Evolutionary conservation across 2,113 vertebrate species (phyloP), one percentile per base, ranked within the genome.

Genomic region (Corythaixoides concolor): DNA sequence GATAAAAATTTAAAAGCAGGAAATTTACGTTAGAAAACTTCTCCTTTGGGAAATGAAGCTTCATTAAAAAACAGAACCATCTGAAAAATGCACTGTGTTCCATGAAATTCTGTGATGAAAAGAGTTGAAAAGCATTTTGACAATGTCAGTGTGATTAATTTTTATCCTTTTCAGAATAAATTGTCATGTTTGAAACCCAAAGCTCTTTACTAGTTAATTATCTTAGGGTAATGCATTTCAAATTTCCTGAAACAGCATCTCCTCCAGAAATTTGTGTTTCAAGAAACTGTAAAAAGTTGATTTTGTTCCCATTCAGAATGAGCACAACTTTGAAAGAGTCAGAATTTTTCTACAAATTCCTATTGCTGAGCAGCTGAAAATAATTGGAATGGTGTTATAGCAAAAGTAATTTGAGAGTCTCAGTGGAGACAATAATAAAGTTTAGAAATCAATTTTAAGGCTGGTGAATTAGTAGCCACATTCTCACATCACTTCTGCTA

Each of bases 151-250:
- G 24, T 78, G 60, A 85, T 90, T 92, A 80, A 90, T 84, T 89
- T 93, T 75, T 35, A 87, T 64, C 12, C 30, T 84, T 92, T 78
- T 64, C 58, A 81, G 62, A 88, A 68, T 35, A 92, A 81, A 74
- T 88, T 59, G 35, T 67, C 63, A 72, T 64, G 27, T 79, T 78
- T 75, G 80, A 92, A 93, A 86, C 66, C 74, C 39, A 94, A 80
- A 74, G 73, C n/a, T 94, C 66, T 84, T 94, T 81, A 30, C 70
- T 68, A 60, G 23, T 70, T 95, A 68, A 84, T 92, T 96, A 45
- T 67, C 37, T 75, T 52, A 70, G 60, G 15, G 15, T 52, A 90
- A 84, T 53, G 53, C 52, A 64, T 84, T 92, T 92, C n/a, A 89
- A 76, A 89, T 70, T 59, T 92, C 64, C 63, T 73, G 41, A 91